phyloP scores from a whole-genome alignment of 1,140 invertebrate species.

The Macrotrachela quadricornifera region DNA sequence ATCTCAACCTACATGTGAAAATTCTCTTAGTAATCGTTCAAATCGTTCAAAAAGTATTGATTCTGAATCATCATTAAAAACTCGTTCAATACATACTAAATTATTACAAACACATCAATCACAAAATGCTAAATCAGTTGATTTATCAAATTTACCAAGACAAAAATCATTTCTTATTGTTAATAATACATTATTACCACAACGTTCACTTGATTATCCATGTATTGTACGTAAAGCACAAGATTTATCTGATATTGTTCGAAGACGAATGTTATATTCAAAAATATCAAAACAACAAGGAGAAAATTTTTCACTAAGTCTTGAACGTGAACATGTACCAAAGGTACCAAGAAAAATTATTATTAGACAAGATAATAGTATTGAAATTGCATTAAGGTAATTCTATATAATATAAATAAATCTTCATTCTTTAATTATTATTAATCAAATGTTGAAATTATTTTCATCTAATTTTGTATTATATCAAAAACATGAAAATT shows the following conservation, averaged over 20 bases:
- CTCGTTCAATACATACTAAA: too few species aligned
- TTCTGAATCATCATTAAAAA: too few species aligned
- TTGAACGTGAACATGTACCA: slow-evolving; percentile 7
- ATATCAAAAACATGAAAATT: too few species aligned
- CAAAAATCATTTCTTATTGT: neutral
- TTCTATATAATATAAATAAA: too few species aligned
- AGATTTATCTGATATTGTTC: slow-evolving; percentile 5
- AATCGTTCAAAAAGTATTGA: too few species aligned
- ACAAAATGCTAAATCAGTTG: neutral
- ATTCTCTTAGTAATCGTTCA: too few species aligned
- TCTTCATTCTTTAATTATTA: slow-evolving; percentile 1
- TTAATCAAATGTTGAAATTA: slow-evolving; percentile 3
- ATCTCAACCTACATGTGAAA: too few species aligned
- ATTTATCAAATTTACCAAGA: neutral
- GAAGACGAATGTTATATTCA: slow-evolving; percentile 3
- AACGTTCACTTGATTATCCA: slow-evolving; percentile 5
- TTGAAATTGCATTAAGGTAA: neutral
- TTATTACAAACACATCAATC: too few species aligned
- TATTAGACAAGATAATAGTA: slow-evolving; percentile 6
- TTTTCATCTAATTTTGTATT: too few species aligned
- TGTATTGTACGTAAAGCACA: slow-evolving; percentile 6
- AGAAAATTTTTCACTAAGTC: neutral
- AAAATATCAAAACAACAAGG: slow-evolving; percentile 1
- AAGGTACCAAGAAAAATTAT: slow-evolving; percentile 4
- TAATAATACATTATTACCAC: neutral